Evolutionary conservation across 2,797 vertebrate species (phyloP), one percentile per base, ranked within the genome.

Genomic region (Enteromius anoplus): DNA sequence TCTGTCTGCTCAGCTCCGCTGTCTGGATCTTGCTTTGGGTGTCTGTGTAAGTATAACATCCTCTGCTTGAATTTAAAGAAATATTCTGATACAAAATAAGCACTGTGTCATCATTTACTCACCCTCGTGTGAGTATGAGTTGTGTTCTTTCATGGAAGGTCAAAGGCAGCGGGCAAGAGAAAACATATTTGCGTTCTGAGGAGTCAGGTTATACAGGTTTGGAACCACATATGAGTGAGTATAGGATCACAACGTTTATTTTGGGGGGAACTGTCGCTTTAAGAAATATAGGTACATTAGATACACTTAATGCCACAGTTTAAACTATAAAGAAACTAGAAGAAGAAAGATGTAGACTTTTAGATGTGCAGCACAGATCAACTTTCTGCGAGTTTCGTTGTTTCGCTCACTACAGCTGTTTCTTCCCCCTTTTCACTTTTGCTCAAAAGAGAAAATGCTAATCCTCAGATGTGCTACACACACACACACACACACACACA

Each of bases 371-470:
- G 5, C 40, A 62, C 3, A 76, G 29, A 82, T 19, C 34, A 5
- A 73, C 53, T 62, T 66, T 47, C 76, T 66, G 32, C 0, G 5
- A 65, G 32, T 77, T 66, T 53, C 45, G 47, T 78, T 60, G 26
- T 45, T 23, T 79, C 78, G 55, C 68, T 64, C 80, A 51, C 60
- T 53, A 70, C 78, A 85, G 84, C 86, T 82, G 75, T 87, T 85
- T 70, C 72, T 55, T 62, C 51, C 29, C 42, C 68, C 75, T 84
- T 84, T 84, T 40, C 82, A 87, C 82, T 66, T 70, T 66, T 19
- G 5, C 45, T 23, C 34, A 0, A 37, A 70, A 64, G 19, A 81
- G 70, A 78, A 77, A 68, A 81, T 23, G 32, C 42, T 71, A 75
- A 75, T 77, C 70, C 55, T 72, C 70, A 88, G 47, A 17, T 37